Base-by-base conservation (phyloP, 2,888 invertebrate genomes). In the Drepanosiphum platanoidis region DNA sequence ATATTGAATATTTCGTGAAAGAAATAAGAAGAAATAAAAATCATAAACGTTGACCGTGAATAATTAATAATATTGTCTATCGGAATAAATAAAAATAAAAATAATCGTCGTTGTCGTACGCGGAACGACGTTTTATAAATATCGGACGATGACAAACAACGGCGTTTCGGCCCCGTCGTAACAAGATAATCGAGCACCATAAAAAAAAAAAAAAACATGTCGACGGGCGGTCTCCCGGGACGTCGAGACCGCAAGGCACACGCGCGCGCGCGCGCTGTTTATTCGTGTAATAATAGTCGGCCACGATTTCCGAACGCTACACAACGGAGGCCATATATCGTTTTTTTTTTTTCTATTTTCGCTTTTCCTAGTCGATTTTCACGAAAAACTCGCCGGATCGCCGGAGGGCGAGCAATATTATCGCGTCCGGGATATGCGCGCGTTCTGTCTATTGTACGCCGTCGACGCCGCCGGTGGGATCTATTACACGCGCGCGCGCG, bases 131-230 rank as follows among this genome's bases (percentile, higher is more conserved):
- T 72, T 61, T 32, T 39, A 27, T 27, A 58, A 5, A 7, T 61
- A 61, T 61, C 72, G 68, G 66, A 84, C 77, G 84, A 84, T 84
- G 84, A 84, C 84, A 84, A 84, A 84, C 84, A 42, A 68, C 66
- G 75, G 61, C 84, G 84, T 84, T 84, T 64, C 71, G 71, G 22
- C 30, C 34, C n/a, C 68, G 74, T 64, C 68, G 66, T 84, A 84
- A 84, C 84, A 77, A 77, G 84, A 84, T 84, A 84, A 84, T 84
- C 84, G 84, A 84, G 84, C 75, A 77, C 58, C 75, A 61, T 72
- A 81, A 77, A n/a, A n/a, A n/a, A n/a, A n/a, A n/a, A n/a, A n/a
- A n/a, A n/a, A 84, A 68, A 68, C 68, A 70, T 74, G 75, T 66
- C 84, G 52, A 68, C 86, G 72, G 81, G 80, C 42, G 86, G 81